Evolutionary conservation across 2,113 vertebrate genomes (phyloP).

Genomic region (Myrmecobius fasciatus): DNA sequence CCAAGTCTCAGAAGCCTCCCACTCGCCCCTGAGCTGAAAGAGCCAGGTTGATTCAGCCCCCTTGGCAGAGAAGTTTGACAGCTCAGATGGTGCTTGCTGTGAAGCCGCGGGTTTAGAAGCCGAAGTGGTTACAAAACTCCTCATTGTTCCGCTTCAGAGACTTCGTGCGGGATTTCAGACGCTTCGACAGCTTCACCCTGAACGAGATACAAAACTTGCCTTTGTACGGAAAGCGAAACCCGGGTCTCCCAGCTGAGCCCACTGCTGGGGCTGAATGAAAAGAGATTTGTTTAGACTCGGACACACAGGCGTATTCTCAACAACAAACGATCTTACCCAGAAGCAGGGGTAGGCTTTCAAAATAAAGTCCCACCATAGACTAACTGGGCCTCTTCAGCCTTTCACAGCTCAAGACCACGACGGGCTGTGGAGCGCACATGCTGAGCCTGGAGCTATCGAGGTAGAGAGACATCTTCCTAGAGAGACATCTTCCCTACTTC

Average conservation of each 20-base stretch:
- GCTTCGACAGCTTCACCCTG: conserved; percentile 62
- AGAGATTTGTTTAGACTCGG: conserved; percentile 72
- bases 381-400: conserved; percentile 67
- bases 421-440: conserved; percentile 13
- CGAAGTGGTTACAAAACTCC: conserved; percentile 82
- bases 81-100: conserved; percentile 80
- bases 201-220: conserved; percentile 76
- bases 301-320: not conserved
- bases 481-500: not conserved
- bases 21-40: conserved; percentile 73
- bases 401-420: conserved; percentile 57
- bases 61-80: conserved; percentile 81
- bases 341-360: conserved; percentile 41
- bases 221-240: conserved; percentile 72
- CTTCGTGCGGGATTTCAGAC: conserved; percentile 80
- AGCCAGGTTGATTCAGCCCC: conserved; percentile 81
- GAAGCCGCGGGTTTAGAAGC: conserved; percentile 82
- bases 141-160: conserved; percentile 80
- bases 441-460: not conserved
- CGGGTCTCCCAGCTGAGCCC: conserved; percentile 37
- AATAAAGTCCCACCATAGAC: conserved; percentile 79
- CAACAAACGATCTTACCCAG: conserved; percentile 19
- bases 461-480: not conserved
- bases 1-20: conserved; percentile 61
- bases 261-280: conserved; percentile 75